A percentile compares a stretch with the other conserved stretches of the same genome.
Conservation (phyloP, 2,797 vertebrate genomes). For the Pseudochromis fuscus region DNA sequence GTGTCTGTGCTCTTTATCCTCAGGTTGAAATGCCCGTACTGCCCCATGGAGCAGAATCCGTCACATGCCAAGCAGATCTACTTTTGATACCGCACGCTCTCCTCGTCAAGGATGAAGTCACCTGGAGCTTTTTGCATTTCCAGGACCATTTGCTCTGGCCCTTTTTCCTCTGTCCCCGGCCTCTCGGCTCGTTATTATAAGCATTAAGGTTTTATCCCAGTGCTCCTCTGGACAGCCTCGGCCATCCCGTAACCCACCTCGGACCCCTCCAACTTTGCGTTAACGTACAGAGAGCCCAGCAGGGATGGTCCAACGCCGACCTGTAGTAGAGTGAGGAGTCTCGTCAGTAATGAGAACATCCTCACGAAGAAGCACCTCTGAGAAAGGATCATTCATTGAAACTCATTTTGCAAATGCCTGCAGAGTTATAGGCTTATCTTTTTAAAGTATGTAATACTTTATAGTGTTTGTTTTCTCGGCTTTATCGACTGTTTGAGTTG, state of each 20-base stretch:
- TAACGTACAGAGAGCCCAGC: slow-evolving; percentile 75
- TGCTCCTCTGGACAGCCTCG: slow-evolving; percentile 74
- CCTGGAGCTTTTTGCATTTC: slow-evolving; percentile 73
- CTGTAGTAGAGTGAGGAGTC: slow-evolving; percentile 70
- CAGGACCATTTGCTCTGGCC: slow-evolving; percentile 77
- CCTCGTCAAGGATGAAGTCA: slow-evolving; percentile 69
- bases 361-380: slow-evolving; percentile 68
- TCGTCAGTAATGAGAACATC: slow-evolving; percentile 62
- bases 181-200: slow-evolving; percentile 71
- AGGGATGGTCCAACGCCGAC: slow-evolving; percentile 64
- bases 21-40: slow-evolving; percentile 95
- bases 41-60: slow-evolving; percentile 94
- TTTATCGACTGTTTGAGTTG: slow-evolving; percentile 73
- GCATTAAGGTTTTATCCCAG: slow-evolving; percentile 77
- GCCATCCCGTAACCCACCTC: slow-evolving; percentile 63
- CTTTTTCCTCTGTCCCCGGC: slow-evolving; percentile 66
- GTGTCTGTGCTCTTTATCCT: slow-evolving; percentile 18
- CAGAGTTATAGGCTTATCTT: slow-evolving; percentile 76
- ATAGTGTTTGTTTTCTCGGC: slow-evolving; percentile 67
- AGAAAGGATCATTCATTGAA: slow-evolving; percentile 72
- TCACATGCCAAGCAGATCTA: slow-evolving; percentile 94
- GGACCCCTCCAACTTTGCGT: slow-evolving; percentile 72
- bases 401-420: slow-evolving; percentile 79
- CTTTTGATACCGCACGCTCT: slow-evolving; percentile 86
- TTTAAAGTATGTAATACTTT: slow-evolving; percentile 77